Evolutionary conservation across 2,888 invertebrate species (phyloP).

Genomic region (Hartigia nigra): DNA sequence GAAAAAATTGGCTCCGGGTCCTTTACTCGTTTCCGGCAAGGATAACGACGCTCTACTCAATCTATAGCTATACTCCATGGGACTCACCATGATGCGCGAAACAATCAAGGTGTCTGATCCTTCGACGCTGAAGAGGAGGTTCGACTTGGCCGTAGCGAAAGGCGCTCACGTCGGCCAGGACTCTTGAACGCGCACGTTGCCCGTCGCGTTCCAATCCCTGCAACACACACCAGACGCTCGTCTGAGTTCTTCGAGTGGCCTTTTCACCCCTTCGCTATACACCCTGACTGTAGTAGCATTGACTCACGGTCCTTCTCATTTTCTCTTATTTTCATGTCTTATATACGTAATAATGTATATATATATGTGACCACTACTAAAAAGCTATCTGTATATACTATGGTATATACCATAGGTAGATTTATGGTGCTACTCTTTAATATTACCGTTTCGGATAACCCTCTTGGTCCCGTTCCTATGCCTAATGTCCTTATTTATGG

Average conservation of each 20-base stretch:
- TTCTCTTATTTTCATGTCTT: not conserved
- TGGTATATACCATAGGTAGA: not conserved
- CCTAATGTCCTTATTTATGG: constrained; percentile 12
- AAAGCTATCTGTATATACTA: no score
- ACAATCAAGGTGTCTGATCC: constrained; percentile 60
- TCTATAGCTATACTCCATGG: constrained; percentile 10
- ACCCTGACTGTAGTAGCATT: constrained; percentile 4
- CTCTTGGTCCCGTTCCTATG: constrained; percentile 1
- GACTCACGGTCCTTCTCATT: constrained; percentile 2
- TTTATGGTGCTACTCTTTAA: constrained; percentile 2
- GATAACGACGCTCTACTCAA: not conserved
- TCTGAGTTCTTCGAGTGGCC: constrained; percentile 12
- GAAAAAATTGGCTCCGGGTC: no score
- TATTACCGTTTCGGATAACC: constrained; percentile 2
- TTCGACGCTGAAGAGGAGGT: constrained; percentile 57
- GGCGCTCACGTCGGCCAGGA: constrained; percentile 65
- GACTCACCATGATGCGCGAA: constrained; percentile 62
- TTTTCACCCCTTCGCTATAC: constrained; percentile 14
- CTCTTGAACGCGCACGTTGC: constrained; percentile 64
- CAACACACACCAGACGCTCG: constrained; percentile 47
- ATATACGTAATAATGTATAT: no score
- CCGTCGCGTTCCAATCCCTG: constrained; percentile 65
- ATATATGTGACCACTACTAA: no score
- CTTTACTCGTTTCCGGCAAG: no score
- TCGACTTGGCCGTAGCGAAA: constrained; percentile 54